Evolutionary conservation across 2,113 vertebrate genomes (phyloP).

Genomic region (Lamprotornis superbus): DNA sequence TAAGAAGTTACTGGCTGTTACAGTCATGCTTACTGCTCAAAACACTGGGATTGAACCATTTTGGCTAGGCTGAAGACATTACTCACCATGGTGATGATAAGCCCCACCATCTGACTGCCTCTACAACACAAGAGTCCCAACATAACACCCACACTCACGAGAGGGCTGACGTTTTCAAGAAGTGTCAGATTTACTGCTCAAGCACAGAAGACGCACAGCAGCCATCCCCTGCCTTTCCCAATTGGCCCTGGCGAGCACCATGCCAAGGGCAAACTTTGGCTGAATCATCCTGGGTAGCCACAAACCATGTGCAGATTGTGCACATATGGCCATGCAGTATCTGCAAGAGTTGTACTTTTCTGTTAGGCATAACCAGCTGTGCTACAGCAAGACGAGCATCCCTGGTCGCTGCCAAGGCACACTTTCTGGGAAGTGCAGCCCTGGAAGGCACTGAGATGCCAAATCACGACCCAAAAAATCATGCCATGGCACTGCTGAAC

Average conservation of each 20-base stretch:
- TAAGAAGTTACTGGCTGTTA: not conserved
- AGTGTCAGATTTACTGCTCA: not conserved
- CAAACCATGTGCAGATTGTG: not conserved
- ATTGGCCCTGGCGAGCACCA: fast-evolving
- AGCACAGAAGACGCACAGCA: fast-evolving
- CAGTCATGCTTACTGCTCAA: not conserved
- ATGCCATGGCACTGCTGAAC: not conserved
- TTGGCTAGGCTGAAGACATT: not conserved
- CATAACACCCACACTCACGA: not conserved
- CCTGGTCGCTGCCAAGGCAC: not conserved
- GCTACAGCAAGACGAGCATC: not conserved
- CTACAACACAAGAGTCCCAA: not conserved
- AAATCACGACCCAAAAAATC: not conserved
- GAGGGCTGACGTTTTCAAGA: not conserved
- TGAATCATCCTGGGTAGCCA: not conserved
- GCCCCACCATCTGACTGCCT: not conserved
- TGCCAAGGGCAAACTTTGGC: not conserved
- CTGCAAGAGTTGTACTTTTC: not conserved
- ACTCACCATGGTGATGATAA: not conserved
- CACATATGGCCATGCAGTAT: not conserved
- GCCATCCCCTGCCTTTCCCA: not conserved
- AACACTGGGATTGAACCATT: not conserved
- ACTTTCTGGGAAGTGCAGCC: not conserved
- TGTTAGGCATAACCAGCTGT: not conserved
- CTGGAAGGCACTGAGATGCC: not conserved